Base-by-base conservation (phyloP, 2,888 invertebrate genomes). In the Scaptomyza reducta region DNA sequence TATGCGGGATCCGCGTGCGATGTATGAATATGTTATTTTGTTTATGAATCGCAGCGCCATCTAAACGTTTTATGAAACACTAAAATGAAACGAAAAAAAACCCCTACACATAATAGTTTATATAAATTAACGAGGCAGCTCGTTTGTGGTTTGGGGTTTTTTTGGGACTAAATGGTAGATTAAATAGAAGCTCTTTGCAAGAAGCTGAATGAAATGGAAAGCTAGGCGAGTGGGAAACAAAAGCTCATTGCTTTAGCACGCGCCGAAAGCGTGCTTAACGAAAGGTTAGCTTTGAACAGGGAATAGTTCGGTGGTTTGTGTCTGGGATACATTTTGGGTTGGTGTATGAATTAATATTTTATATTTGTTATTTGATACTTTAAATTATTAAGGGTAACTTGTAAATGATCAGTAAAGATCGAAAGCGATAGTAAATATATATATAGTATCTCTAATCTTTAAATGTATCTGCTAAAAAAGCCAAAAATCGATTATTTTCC, bases 11-110 rank as follows among this genome's bases (percentile, higher is more conserved):
- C 51, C 54, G 75, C 70, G 56, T 69, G 55, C 57, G 47, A 73
- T n/a, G n/a, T n/a, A 72, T 73, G 74, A 77, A 74, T 66, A 69
- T 70, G 45, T 47, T 61, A 53, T 53, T 58, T 70, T 49, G 70
- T 83, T 81, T 83, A 86, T 69, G 62, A 62, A 56, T 45, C 67
- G 66, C 58, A 44, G 51, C 14, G 50, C 41, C 64, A 53, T 58
- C 66, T 87, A 88, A 82, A 84, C 85, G 81, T 60, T 87, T 84
- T 84, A 84, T 84, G 85, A 55, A 79, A 58, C 58, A 57, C 18
- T 55, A 33, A 22, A 51, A 60, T 53, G 42, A 27, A 1, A 7
- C 11, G 25, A 58, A 31, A 50, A 56, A 60, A 44, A 62, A 18
- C 27, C 13, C 14, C 27, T 33, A 7, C 47, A 45, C 46, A 44